phyloP scores from a whole-genome alignment of 1,140 invertebrate species.

The Hylyphantes graminicola region DNA sequence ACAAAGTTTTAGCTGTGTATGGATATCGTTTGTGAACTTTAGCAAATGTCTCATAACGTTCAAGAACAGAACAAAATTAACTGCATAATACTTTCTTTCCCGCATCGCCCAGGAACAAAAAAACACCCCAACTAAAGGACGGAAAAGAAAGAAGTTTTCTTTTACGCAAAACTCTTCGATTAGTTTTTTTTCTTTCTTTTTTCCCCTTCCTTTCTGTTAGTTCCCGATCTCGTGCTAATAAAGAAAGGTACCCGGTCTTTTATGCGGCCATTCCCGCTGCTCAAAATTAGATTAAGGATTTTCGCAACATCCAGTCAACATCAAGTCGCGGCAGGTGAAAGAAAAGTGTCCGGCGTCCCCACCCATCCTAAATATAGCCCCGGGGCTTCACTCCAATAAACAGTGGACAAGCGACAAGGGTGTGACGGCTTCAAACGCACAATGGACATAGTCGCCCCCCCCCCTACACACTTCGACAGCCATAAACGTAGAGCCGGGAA shows the following conservation, averaged over 20 bases:
- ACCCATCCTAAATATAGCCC: conserved; percentile 60
- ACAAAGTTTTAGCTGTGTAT: too few species aligned
- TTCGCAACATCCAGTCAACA: conserved; percentile 59
- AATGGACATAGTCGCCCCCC: conserved; percentile 38
- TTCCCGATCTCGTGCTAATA: conserved; percentile 50
- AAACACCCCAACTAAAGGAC: conserved; percentile 14
- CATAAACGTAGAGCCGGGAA: conserved; percentile 34
- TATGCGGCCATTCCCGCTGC: conserved; percentile 53
- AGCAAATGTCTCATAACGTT: too few species aligned
- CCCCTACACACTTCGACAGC: conserved; percentile 4
- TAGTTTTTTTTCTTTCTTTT: conserved; percentile 20
- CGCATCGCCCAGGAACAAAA: neutral
- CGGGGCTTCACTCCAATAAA: conserved; percentile 53
- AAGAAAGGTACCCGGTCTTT: conserved; percentile 54
- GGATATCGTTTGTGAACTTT: too few species aligned
- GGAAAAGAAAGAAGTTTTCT: conserved; percentile 29
- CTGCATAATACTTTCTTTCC: too few species aligned
- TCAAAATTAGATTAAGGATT: conserved; percentile 60
- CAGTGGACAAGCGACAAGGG: conserved; percentile 55
- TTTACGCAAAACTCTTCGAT: conserved; percentile 55
- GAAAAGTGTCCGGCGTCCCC: conserved; percentile 43
- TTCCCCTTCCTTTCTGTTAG: conserved; percentile 8
- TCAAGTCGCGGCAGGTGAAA: conserved; percentile 58
- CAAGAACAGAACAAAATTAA: too few species aligned
- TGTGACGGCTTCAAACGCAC: conserved; percentile 48